These are phyloP conservation scores for Lingula anatina DNA, from an alignment of 2,888 invertebrate genomes.

Conservation along the genomic window DNA sequence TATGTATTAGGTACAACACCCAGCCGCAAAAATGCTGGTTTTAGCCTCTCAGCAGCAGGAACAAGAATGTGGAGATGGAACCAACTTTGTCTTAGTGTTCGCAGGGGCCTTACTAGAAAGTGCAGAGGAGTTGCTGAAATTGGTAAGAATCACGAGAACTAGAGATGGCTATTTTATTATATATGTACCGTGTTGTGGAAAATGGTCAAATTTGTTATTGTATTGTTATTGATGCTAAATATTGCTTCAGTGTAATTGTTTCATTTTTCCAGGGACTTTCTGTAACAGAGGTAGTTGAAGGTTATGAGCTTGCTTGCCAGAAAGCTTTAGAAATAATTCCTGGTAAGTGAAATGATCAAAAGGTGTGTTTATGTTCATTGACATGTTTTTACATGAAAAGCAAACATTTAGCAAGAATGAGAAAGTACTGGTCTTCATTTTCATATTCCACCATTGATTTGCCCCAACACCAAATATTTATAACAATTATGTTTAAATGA, in stretches of 20 bases:
- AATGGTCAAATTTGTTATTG: too few relatives aligned
- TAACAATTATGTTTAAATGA: too few relatives aligned
- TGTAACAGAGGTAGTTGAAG: slow-evolving; percentile 92
- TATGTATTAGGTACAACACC: slow-evolving; percentile 76
- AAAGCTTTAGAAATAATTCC: slow-evolving; percentile 89
- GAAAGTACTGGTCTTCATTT: too few relatives aligned
- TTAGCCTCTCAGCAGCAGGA: slow-evolving; percentile 98
- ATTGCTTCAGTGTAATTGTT: too few relatives aligned
- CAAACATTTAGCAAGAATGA: too few relatives aligned
- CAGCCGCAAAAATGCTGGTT: slow-evolving; percentile 94
- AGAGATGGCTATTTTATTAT: too few relatives aligned
- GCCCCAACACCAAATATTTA: too few relatives aligned
- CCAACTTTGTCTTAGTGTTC: slow-evolving; percentile 94
- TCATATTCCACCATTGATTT: too few relatives aligned
- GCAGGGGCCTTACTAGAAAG: slow-evolving; percentile 87
- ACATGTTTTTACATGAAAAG: too few relatives aligned
- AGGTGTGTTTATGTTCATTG: neutral
- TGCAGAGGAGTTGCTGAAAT: slow-evolving; percentile 84
- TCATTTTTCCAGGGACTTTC: slow-evolving; percentile 71
- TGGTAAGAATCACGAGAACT: too few relatives aligned
- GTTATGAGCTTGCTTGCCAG: slow-evolving; percentile 84
- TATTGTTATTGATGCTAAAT: too few relatives aligned
- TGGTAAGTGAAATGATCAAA: slow-evolving; percentile 22
- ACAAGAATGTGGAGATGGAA: slow-evolving; percentile 96
- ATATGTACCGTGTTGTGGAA: too few relatives aligned